These are phyloP conservation scores for Hyles lineata DNA, from an alignment of 2,888 invertebrate genomes.

Conservation along the genomic window DNA sequence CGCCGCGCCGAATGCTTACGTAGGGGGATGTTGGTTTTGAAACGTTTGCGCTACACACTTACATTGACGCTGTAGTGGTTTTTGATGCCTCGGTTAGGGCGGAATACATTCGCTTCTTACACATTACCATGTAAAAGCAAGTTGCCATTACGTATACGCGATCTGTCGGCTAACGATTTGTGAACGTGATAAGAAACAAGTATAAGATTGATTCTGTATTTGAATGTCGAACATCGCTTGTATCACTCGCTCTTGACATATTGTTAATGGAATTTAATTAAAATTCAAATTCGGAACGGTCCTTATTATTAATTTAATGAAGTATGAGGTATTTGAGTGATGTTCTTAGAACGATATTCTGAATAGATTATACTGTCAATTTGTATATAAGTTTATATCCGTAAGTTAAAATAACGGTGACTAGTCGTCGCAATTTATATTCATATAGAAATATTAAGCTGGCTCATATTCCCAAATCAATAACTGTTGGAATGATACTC, in stretches of 20 bases:
- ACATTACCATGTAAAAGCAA: conserved; percentile 13
- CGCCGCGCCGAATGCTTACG: conserved; percentile 19
- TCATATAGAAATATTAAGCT: conserved; percentile 18
- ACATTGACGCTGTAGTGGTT: conserved; percentile 17
- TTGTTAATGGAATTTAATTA: no score
- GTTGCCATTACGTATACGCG: conserved; percentile 12
- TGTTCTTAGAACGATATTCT: conserved; percentile 40
- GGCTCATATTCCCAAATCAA: conserved; percentile 13
- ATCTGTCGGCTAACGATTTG: conserved; percentile 9
- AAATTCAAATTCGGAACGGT: background rate
- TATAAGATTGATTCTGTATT: background rate
- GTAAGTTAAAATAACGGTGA: conserved; percentile 59
- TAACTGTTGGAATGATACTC: conserved; percentile 1
- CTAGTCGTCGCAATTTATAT: conserved; percentile 68
- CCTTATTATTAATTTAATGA: no score
- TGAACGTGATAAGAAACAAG: conserved; percentile 21
- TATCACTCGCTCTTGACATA: background rate
- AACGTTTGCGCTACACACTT: conserved; percentile 17
- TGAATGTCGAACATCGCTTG: background rate
- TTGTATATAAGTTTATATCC: conserved; percentile 55
- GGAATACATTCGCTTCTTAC: conserved; percentile 22
- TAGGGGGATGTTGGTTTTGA: conserved; percentile 13
- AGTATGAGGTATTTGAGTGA: no score
- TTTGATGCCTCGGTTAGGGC: conserved; percentile 12
- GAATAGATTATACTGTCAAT: conserved; percentile 54